These are phyloP conservation scores for Lithophane semibrunnea DNA, from an alignment of 2,888 invertebrate species.

Conservation along the genomic window DNA sequence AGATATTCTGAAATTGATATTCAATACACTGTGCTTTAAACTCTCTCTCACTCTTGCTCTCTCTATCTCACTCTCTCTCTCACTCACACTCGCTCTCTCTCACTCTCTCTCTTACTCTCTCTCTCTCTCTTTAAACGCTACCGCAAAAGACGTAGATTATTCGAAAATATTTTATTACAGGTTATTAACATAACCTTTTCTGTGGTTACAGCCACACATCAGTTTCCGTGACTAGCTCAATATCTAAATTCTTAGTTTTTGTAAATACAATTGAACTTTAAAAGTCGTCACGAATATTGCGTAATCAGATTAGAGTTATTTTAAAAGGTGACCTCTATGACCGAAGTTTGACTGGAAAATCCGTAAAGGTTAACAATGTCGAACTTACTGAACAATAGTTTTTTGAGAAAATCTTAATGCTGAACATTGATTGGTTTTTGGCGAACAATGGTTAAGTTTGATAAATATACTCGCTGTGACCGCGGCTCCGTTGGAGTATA, in stretches of 20 bases:
- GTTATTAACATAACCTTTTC: constrained; percentile 13
- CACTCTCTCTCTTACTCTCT: neutral
- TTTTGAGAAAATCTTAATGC: constrained; percentile 30
- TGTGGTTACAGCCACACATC: constrained; percentile 21
- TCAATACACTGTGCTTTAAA: neutral
- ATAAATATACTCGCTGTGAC: neutral
- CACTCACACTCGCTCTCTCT: too few species aligned
- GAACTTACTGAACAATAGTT: constrained; percentile 39
- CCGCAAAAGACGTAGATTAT: neutral
- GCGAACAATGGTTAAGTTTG: neutral
- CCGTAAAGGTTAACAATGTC: constrained; percentile 40
- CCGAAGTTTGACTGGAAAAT: constrained; percentile 51
- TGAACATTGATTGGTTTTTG: constrained; percentile 33
- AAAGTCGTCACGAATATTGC: constrained; percentile 54
- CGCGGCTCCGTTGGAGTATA: neutral
- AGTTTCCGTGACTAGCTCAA: constrained; percentile 53
- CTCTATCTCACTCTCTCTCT: neutral
- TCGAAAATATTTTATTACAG: neutral
- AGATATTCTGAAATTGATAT: neutral
- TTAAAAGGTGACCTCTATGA: constrained; percentile 52
- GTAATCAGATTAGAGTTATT: constrained; percentile 51
- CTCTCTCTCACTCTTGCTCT: too few species aligned
- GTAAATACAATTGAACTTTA: constrained; percentile 29
- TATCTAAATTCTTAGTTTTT: constrained; percentile 28
- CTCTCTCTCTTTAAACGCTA: neutral